Conservation (phyloP, 2,888 invertebrate species). For the Leucoma salicis region DNA sequence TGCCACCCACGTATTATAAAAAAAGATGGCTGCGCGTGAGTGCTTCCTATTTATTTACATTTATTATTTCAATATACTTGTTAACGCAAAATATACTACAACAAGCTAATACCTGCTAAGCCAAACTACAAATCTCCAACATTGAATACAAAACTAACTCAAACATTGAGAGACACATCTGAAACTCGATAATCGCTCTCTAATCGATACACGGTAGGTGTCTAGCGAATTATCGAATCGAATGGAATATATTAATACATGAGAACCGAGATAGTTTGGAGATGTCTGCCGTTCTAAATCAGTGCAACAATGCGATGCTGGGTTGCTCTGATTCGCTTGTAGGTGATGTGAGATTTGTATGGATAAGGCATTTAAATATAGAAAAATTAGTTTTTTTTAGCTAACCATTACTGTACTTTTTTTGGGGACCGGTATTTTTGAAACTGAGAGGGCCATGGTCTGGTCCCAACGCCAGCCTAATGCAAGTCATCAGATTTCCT, state of each 20-base stretch:
- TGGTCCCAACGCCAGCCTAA: no score
- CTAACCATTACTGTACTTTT: no score
- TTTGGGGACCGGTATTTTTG: no score
- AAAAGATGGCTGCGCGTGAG: no score
- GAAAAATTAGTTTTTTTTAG: no score
- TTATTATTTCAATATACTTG: no score
- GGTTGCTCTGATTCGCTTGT: constrained; percentile 71
- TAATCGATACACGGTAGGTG: constrained; percentile 72
- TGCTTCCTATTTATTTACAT: no score
- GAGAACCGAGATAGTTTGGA: constrained; percentile 54
- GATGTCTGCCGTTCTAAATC: constrained; percentile 78
- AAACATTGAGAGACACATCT: constrained; percentile 11
- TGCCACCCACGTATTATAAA: no score
- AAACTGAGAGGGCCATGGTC: no score
- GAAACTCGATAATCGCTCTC: constrained; percentile 35
- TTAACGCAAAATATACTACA: no score
- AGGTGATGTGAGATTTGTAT: constrained; percentile 47
- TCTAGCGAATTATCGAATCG: constrained; percentile 68
- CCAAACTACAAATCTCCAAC: constrained; percentile 19
- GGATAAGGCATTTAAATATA: constrained; percentile 47
- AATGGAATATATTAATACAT: constrained; percentile 81
- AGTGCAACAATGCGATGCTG: constrained; percentile 69
- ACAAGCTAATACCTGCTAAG: no score
- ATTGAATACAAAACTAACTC: constrained; percentile 11
- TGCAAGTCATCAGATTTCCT: no score